Evolutionary conservation across 2,888 invertebrate species (phyloP), one percentile per base, ranked within the genome.

Genomic region (Sthenelais limicola): DNA sequence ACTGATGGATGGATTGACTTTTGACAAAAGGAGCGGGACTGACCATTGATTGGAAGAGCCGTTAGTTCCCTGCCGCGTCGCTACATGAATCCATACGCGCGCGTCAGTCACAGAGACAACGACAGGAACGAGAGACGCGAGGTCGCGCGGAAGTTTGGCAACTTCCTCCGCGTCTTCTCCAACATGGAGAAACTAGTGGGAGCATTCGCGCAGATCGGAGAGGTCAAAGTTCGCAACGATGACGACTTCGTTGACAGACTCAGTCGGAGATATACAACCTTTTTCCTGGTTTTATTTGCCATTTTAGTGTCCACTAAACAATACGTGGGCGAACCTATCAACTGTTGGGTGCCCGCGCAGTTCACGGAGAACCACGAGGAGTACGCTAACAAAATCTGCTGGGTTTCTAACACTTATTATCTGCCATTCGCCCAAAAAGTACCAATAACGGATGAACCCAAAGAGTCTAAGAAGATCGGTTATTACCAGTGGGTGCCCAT

Each of bases 311-410:
- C 96, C 68, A 95, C 96, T 78, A 91, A 96, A 74, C 97, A 97
- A 87, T 97, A 97, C 89, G 97, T 98, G 85, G 97, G 97, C 12
- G 97, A 97, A 88, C 97, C 97, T 28, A 98, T 98, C 86, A 96
- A 96, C 89, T 98, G 97, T 89, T 90, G 89, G 86, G 88, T 89
- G 72, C 89, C 89, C 24, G 89, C 89, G 3, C 88, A 89, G 80
- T 89, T 89, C 81, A 88, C 89, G 51, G 85, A 88, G 70, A 88
- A 88, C 74, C 89, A 89, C 87, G 89, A 89, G 78, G 89, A 89
- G 77, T 89, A 89, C 82, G 88, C 89, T 58, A 89, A 89, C 82
- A 89, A 88, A 80, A 88, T 89, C 70, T 89, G 89, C 80, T 89
- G 88, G 89, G 88, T 90, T 32, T 88, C 88, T 75, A 89, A 89